Percentiles rank a stretch among this genome's conserved stretches.
Evolutionary conservation across 2,797 vertebrate genomes (phyloP).

Genomic region (Eulemur mongoz): DNA sequence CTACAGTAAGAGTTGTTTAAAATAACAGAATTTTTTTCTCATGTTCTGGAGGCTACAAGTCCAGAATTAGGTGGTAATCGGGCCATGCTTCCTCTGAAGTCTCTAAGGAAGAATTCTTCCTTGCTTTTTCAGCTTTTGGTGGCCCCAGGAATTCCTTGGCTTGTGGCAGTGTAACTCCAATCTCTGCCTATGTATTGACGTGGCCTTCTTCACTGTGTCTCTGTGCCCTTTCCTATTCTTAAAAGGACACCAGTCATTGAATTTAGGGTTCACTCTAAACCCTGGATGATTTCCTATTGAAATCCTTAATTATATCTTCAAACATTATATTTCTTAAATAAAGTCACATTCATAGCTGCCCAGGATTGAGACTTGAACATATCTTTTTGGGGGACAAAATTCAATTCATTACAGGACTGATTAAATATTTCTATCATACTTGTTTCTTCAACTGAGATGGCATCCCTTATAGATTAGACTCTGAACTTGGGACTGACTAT

Average conservation of each 20-base stretch:
- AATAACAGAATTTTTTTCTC: background rate
- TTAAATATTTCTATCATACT: background rate
- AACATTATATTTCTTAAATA: slow-evolving; percentile 12
- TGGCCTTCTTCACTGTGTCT: background rate
- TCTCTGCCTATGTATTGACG: background rate
- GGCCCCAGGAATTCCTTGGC: background rate
- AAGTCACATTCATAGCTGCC: background rate
- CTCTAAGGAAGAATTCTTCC: background rate
- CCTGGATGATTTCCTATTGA: background rate
- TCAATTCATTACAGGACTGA: background rate
- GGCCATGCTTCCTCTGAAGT: background rate
- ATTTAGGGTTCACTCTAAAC: background rate
- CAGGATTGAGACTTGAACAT: background rate
- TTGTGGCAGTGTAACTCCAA: background rate
- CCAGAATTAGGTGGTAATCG: background rate
- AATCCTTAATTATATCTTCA: background rate
- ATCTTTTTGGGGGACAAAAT: background rate
- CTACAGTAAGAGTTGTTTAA: background rate
- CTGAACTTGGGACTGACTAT: background rate
- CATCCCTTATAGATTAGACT: background rate
- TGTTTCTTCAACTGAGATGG: background rate
- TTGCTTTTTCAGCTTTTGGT: background rate
- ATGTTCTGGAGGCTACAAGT: background rate
- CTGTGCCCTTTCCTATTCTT: background rate
- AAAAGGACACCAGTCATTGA: background rate